phyloP scores from a whole-genome alignment of 2,797 vertebrate genomes.

The Prunella strophiata region DNA sequence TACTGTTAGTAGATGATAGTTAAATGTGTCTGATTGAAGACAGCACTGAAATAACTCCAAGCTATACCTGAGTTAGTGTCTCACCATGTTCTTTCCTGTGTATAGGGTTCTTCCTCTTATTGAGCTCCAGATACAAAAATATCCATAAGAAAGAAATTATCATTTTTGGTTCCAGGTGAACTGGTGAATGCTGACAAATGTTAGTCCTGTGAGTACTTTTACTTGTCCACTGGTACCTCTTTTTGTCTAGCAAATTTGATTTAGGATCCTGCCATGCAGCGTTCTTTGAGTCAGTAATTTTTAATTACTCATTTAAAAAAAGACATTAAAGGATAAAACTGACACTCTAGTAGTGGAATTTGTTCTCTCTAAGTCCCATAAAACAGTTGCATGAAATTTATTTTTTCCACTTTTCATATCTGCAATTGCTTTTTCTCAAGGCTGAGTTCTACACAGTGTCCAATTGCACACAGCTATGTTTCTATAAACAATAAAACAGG shows the following conservation, averaged over 20 bases:
- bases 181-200: not conserved
- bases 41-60: not conserved
- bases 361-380: not conserved
- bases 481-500: not conserved
- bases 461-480: not conserved
- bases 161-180: not conserved
- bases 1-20: not conserved
- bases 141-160: not conserved
- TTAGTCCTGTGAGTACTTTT: not conserved
- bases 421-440: not conserved
- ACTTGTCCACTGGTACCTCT: not conserved
- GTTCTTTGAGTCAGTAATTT: not conserved
- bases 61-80: not conserved
- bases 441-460: not conserved
- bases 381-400: not conserved
- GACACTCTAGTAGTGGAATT: not conserved
- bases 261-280: not conserved
- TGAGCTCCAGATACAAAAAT: not conserved
- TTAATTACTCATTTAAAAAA: not conserved
- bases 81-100: not conserved
- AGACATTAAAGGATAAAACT: not conserved
- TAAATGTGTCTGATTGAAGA: not conserved
- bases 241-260: constrained; percentile 9
- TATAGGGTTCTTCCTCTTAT: not conserved
- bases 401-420: not conserved